Evolutionary conservation across 2,888 invertebrate species (phyloP).

Genomic region (Ecdyonurus torrentis): DNA sequence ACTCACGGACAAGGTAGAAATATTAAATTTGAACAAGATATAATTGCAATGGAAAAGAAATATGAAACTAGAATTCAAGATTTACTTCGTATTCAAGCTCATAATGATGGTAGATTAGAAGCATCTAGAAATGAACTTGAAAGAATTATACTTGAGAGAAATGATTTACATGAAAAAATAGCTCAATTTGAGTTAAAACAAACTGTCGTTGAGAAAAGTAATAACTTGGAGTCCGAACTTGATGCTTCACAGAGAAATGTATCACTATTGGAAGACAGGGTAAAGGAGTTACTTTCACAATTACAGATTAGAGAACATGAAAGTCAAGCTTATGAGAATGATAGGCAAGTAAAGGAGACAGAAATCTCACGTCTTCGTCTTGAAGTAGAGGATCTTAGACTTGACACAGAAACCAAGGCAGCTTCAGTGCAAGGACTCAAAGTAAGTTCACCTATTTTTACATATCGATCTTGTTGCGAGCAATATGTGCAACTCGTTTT

Average conservation of each 20-base stretch:
- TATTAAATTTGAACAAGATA: slow-evolving; percentile 8
- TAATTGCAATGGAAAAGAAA: slow-evolving; percentile 11
- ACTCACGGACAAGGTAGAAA: slow-evolving; percentile 5
- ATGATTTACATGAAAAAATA: slow-evolving; percentile 1
- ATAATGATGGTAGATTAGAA: slow-evolving; percentile 12
- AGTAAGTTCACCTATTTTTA: too few relatives aligned
- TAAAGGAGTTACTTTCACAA: slow-evolving; percentile 3
- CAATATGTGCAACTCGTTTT: too few relatives aligned
- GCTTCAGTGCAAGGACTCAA: slow-evolving; percentile 26
- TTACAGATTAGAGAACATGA: slow-evolving; percentile 4
- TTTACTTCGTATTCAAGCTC: slow-evolving; percentile 10
- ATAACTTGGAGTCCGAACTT: not conserved
- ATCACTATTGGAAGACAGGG: not conserved
- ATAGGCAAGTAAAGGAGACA: slow-evolving; percentile 8
- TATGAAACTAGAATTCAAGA: slow-evolving; percentile 12
- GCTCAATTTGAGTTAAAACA: not conserved
- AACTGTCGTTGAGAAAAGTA: not conserved
- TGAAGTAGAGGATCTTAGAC: slow-evolving; percentile 22
- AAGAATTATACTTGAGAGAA: slow-evolving; percentile 1
- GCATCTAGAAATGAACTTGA: slow-evolving; percentile 9
- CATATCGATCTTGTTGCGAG: too few relatives aligned
- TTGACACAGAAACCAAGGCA: slow-evolving; percentile 24
- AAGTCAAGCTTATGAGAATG: slow-evolving; percentile 5
- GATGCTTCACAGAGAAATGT: not conserved
- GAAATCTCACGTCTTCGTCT: slow-evolving; percentile 16